Base-by-base conservation (phyloP, 2,888 invertebrate species). In the Pammene fasciana region DNA sequence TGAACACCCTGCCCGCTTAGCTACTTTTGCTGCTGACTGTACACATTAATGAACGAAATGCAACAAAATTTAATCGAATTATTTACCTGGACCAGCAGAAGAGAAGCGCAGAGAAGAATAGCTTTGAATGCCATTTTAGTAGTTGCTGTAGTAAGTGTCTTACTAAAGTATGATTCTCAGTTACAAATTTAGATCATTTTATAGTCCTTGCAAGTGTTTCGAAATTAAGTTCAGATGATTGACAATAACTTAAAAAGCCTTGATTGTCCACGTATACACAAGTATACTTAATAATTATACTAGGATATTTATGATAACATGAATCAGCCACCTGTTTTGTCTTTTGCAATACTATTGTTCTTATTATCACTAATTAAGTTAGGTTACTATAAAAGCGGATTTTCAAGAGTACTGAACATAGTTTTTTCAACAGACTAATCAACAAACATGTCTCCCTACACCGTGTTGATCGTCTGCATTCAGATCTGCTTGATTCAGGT, bases 401-500 rank as follows among this genome's bases (percentile, higher is more conserved):
- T 6, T 9, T 26, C 11, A 54, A 34, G 11, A 0, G n/a, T 45
- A 45, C 55, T 14, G 48, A 60, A 67, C 18, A 56, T 26, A 56
- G 66, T 65, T 68, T 48, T 62, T 34, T 36, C 43, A 52, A 26
- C 16, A 36, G 11, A 61, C 34, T 56, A 67, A 55, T 43, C 65
- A 61, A 65, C 54, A 68, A 78, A 71, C 65, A 82, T 83, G 82
- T 78, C 78, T 67, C 59, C 79, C 65, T 78, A 79, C 70, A 72
- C 76, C 14, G 75, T 82, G 67, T 65, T 82, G 34, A 67, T 79
- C 26, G 65, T 83, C 70, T 82, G 81, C 77, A 66, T 78, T 72
- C 84, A 84, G 75, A 82, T 81, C 74, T 83, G 81, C 76, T 78
- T 84, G 73, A 73, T 83, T 61, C 80, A 80, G 77, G 82, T 26